These are phyloP conservation scores for Clinocottus analis DNA, from an alignment of 2,113 vertebrate genomes.

Conservation along the genomic window DNA sequence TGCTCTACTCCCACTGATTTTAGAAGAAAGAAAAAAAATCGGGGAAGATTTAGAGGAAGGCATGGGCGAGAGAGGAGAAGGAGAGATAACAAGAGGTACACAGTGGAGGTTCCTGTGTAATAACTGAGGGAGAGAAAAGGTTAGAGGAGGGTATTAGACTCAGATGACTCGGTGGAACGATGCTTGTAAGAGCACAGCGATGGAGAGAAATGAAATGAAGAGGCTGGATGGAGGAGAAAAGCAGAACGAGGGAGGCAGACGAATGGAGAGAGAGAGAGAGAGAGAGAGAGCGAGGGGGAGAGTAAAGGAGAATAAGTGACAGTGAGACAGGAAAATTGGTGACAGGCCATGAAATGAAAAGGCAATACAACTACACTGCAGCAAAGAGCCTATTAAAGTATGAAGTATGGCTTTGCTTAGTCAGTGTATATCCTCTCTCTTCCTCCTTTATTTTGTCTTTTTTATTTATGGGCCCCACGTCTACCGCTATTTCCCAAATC, in stretches of 20 bases:
- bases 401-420: constrained; percentile 24
- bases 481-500: neutral
- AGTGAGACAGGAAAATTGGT: constrained; percentile 44
- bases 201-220: constrained; percentile 33
- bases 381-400: constrained; percentile 21
- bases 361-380: constrained; percentile 31
- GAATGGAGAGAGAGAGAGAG: constrained; percentile 23
- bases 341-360: constrained; percentile 64
- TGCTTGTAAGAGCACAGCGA: constrained; percentile 8
- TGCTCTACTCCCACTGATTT: constrained; percentile 18
- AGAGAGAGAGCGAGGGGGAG: neutral
- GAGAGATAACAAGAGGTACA: constrained; percentile 6
- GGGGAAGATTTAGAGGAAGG: neutral
- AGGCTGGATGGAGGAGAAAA: neutral
- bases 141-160: constrained; percentile 31
- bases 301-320: constrained; percentile 23
- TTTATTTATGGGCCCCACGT: neutral
- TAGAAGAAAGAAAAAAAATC: neutral
- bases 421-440: neutral
- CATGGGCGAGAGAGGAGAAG: neutral
- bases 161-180: constrained; percentile 33
- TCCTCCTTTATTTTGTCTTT: neutral
- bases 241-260: neutral
- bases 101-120: neutral
- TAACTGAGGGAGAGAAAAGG: constrained; percentile 18